Conservation (phyloP, 2,113 vertebrate species). For the Myrmecobius fasciatus region DNA sequence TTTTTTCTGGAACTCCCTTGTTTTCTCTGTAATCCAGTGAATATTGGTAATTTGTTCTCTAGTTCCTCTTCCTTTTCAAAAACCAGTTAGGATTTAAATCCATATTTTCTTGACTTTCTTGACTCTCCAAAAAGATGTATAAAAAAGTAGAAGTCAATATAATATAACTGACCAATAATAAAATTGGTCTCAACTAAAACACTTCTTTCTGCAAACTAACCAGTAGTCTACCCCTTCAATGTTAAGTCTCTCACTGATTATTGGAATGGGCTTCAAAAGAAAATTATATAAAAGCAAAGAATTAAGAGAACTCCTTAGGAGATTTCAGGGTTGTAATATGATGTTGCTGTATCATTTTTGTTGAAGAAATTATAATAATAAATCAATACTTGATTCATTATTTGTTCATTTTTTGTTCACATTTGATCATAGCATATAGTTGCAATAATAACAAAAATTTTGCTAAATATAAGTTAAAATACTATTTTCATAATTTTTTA, state of each 20-base stretch:
- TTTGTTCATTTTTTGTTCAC: not conserved
- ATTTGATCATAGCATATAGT: not conserved
- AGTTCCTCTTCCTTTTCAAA: not conserved
- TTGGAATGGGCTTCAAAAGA: not conserved
- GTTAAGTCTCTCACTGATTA: not conserved
- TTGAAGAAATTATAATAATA: not conserved
- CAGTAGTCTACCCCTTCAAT: not conserved
- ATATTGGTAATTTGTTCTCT: not conserved
- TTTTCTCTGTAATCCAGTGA: not conserved
- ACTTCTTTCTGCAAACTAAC: not conserved
- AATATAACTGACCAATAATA: not conserved
- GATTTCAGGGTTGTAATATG: not conserved
- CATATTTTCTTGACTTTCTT: not conserved
- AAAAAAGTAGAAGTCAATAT: not conserved
- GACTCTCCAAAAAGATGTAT: not conserved
- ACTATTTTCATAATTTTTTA: not conserved
- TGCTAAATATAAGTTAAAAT: not conserved
- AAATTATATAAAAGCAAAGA: not conserved
- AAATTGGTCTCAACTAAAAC: not conserved
- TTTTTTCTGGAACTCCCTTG: not conserved
- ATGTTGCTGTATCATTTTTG: not conserved
- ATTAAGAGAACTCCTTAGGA: not conserved
- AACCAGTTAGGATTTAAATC: not conserved
- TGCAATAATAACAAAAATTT: not conserved
- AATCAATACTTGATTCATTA: not conserved